Base-by-base conservation (phyloP, 2,113 vertebrate species). In the Aix galericulata region DNA sequence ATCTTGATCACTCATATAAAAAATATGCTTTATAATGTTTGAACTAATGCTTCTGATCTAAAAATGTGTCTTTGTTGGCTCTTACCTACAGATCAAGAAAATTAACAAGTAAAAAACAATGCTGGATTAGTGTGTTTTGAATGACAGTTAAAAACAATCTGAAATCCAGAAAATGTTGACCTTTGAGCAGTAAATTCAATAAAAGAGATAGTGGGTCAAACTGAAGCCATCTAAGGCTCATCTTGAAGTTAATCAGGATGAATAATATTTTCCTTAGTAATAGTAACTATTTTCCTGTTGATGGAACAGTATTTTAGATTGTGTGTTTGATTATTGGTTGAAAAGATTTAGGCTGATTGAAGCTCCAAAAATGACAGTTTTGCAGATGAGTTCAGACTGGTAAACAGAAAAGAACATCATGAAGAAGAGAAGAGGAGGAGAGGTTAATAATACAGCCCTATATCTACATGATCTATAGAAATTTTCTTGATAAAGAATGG, bases 241-340 rank as follows among this genome's bases (percentile, higher is more conserved):
- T 82, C 66, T 64, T 89, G 74, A 75, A 59, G 56, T 36, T 90
- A 89, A 94, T 89, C 88, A 96, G 72, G 72, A 40, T 87, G 82
- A 94, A 91, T 83, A 90, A 88, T 85, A 85, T 88, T 83, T 94
- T 86, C 68, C 89, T 64, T 86, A 80, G 56, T 69, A 85, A 92
- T 79, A 46, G 66, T 53, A 94, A 77, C 80, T 82, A 77, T 95
- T 84, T 94, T 91, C 56, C 88, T 89, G 52, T 90, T 32, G 58
- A 90, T n/a, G 8, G 69, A 64, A 86, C 38, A 84, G 23, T 69
- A 87, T 85, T 93, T 94, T 81, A 40, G 44, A 76, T 60, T 91
- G 38, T 46, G 36, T 40, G 31, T 76, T 88, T 81, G 85, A 53
- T 82, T 90, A 86, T 78, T 91, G 76, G 83, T 86, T 94, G 63